phyloP scores from a whole-genome alignment of 1,140 invertebrate species.

The Eriocheir sinensis region DNA sequence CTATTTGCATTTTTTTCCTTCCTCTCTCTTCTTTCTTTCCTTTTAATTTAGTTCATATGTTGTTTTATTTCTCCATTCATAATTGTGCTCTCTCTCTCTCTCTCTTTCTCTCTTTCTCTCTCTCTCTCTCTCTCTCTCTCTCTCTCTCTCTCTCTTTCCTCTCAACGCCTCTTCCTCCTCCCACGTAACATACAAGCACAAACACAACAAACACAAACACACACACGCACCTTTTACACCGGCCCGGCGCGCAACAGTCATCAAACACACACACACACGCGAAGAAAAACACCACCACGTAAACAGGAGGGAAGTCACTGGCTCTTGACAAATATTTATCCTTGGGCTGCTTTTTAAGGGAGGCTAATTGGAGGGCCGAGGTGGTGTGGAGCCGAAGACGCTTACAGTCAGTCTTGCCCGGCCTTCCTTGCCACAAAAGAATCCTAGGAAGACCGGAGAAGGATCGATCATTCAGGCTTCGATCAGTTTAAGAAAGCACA shows the following conservation, averaged over 20 bases:
- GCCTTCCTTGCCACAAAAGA: too few relatives aligned
- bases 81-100: neutral
- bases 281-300: neutral
- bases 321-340: neutral
- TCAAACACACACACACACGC: neutral
- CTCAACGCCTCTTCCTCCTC: neutral
- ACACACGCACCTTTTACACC: conserved; percentile 2
- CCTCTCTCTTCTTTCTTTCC: too few relatives aligned
- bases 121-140: conserved; percentile 1
- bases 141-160: conserved; percentile 19
- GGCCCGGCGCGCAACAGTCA: neutral
- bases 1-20: neutral
- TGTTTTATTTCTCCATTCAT: neutral
- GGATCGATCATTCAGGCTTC: too few relatives aligned
- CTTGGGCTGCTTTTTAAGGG: neutral
- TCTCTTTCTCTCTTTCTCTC: neutral
- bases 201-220: conserved; percentile 15
- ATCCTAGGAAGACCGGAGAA: too few relatives aligned
- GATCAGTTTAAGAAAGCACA: too few relatives aligned
- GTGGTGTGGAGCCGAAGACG: too few relatives aligned
- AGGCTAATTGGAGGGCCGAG: neutral
- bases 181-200: conserved; percentile 12
- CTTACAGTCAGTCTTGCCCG: too few relatives aligned
- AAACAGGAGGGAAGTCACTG: conserved; percentile 11
- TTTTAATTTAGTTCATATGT: too few relatives aligned